Evolutionary conservation across 2,888 invertebrate species (phyloP).

Genomic region (Platycnemis pennipes): DNA sequence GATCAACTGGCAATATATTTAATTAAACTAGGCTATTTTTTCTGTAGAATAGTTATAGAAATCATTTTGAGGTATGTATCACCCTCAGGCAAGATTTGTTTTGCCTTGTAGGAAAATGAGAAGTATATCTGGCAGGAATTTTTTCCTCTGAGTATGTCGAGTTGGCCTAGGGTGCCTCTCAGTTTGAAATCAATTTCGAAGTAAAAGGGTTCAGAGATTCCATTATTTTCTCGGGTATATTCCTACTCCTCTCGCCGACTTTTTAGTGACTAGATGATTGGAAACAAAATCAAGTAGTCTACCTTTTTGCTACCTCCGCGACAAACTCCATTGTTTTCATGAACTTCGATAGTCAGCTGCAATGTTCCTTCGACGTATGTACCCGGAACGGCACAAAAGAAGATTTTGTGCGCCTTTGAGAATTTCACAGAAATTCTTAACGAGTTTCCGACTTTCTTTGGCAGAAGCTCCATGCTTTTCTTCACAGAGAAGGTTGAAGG

Average conservation of each 20-base stretch:
- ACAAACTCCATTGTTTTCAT: not conserved
- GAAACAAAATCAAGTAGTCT: not conserved
- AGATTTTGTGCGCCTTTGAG: not conserved
- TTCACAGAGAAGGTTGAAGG: not conserved
- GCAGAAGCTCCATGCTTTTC: not conserved
- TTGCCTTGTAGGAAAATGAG: not conserved
- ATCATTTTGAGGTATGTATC: too few relatives aligned
- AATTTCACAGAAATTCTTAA: constrained; percentile 10
- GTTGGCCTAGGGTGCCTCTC: not conserved
- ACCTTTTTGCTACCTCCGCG: not conserved
- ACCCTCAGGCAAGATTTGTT: too few relatives aligned
- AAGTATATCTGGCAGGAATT: not conserved
- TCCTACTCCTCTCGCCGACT: not conserved
- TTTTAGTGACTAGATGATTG: not conserved
- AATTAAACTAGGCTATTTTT: too few relatives aligned
- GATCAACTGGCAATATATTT: too few relatives aligned
- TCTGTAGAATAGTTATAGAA: too few relatives aligned
- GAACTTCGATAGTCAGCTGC: not conserved
- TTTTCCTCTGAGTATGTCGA: not conserved
- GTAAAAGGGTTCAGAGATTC: not conserved
- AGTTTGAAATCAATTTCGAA: not conserved
- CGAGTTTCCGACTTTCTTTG: constrained; percentile 2
- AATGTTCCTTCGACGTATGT: not conserved
- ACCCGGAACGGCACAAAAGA: not conserved
- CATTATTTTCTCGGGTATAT: not conserved